phyloP scores from a whole-genome alignment of 2,113 vertebrate genomes.

The Istiophorus platypterus region DNA sequence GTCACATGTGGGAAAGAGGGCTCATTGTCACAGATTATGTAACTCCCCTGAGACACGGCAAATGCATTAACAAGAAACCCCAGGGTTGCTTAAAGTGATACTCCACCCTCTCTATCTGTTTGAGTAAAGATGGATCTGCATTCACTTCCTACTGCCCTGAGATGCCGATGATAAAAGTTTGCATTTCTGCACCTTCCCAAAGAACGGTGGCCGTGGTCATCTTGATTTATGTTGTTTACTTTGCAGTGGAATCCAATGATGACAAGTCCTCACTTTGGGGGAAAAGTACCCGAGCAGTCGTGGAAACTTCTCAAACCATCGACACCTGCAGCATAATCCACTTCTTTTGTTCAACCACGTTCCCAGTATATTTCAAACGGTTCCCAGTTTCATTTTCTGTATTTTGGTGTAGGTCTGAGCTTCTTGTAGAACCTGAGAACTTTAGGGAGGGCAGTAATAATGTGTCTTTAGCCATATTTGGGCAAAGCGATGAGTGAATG shows the following conservation, averaged over 20 bases:
- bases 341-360: not conserved
- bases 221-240: constrained; percentile 45
- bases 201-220: not conserved
- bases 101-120: constrained; percentile 10
- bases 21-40: constrained; percentile 3
- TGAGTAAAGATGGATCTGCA: not conserved
- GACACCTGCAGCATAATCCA: not conserved
- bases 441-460: not conserved
- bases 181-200: not conserved
- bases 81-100: not conserved
- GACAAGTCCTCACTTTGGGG: constrained; percentile 9
- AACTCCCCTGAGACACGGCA: constrained; percentile 9
- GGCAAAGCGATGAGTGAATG: not conserved
- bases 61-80: constrained; percentile 27
- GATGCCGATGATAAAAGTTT: constrained; percentile 1
- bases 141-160: not conserved
- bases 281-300: not conserved
- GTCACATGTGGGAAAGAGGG: constrained; percentile 7
- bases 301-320: not conserved
- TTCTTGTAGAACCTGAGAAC: not conserved
- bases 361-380: not conserved
- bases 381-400: not conserved
- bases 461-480: not conserved
- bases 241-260: not conserved
- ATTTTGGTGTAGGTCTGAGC: not conserved